phyloP scores from a whole-genome alignment of 92 coral and sea anemone genomes.

The Siderastrea radians region DNA sequence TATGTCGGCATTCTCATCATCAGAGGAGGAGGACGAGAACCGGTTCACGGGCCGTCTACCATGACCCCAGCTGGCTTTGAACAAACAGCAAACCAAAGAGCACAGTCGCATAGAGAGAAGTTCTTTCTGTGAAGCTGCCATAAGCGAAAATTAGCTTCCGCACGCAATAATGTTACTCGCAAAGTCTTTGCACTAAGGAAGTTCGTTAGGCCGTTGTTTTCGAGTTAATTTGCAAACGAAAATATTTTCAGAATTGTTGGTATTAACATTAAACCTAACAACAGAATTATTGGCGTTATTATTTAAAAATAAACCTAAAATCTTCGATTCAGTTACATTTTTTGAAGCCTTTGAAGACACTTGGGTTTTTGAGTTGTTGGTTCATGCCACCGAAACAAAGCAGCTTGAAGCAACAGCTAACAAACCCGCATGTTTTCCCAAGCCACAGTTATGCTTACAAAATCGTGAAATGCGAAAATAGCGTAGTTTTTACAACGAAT shows the following conservation, averaged over 20 bases:
- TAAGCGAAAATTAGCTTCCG: not conserved
- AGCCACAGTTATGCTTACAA: not conserved
- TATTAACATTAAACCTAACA: not conserved
- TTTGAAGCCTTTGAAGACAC: not conserved
- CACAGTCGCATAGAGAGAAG: not conserved
- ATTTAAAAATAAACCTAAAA: not conserved
- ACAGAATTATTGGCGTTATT: too few relatives aligned
- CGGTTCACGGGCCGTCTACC: conserved; percentile 2
- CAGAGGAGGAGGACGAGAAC: not conserved
- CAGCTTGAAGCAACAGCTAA: too few relatives aligned
- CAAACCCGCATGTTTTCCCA: too few relatives aligned
- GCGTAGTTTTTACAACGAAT: not conserved
- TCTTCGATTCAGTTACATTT: not conserved
- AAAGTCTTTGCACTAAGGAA: not conserved
- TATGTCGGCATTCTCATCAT: not conserved
- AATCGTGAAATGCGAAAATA: not conserved
- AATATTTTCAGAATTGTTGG: not conserved
- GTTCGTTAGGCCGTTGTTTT: not conserved
- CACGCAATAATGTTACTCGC: not conserved
- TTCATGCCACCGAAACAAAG: too few relatives aligned
- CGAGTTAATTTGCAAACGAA: not conserved
- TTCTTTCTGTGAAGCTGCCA: not conserved
- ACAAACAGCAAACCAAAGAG: conserved; percentile 5
- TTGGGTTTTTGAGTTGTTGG: not conserved
- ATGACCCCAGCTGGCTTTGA: not conserved